These are phyloP conservation scores for Armadillidium nasatum DNA, from an alignment of 1,140 invertebrate species.

Conservation along the genomic window DNA sequence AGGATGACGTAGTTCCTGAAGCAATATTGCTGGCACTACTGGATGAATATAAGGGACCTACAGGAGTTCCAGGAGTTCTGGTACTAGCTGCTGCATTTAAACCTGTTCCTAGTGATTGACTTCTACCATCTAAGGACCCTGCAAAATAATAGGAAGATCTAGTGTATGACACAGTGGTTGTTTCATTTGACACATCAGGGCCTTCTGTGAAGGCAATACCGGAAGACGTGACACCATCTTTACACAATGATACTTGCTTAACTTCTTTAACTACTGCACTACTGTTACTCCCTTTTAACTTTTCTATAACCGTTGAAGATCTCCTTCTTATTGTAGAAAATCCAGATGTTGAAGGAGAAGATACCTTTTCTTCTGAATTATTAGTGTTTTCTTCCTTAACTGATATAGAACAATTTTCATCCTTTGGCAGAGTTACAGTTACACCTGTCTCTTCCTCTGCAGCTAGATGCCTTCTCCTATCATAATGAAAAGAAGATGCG, in stretches of 20 bases:
- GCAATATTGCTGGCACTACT: constrained; percentile 40
- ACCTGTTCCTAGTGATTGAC: constrained; percentile 41
- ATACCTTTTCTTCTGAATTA: not conserved
- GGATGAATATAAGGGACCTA: constrained; percentile 34
- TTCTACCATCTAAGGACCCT: constrained; percentile 38
- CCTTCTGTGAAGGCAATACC: constrained; percentile 26
- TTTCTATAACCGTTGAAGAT: constrained; percentile 41
- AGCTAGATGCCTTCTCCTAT: constrained; percentile 42
- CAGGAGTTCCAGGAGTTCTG: constrained; percentile 29
- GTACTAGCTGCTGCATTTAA: constrained; percentile 39
- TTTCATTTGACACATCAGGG: constrained; percentile 33
- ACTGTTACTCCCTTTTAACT: constrained; percentile 30
- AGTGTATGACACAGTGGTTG: constrained; percentile 42
- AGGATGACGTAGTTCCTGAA: constrained; percentile 28
- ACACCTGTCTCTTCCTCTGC: constrained; percentile 28
- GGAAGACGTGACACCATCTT: constrained; percentile 19
- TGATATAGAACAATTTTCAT: constrained; percentile 18
- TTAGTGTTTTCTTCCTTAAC: too few species aligned
- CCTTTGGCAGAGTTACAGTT: constrained; percentile 31
- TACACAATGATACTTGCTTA: constrained; percentile 37
- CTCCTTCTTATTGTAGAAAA: constrained; percentile 37
- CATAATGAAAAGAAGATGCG: constrained; percentile 45
- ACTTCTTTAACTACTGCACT: constrained; percentile 39
- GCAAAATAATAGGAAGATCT: constrained; percentile 42
- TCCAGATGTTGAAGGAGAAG: constrained; percentile 29